phyloP scores from a whole-genome alignment of 37 sponge, comb jelly and placozoan species.

The Spongilla lacustris region DNA sequence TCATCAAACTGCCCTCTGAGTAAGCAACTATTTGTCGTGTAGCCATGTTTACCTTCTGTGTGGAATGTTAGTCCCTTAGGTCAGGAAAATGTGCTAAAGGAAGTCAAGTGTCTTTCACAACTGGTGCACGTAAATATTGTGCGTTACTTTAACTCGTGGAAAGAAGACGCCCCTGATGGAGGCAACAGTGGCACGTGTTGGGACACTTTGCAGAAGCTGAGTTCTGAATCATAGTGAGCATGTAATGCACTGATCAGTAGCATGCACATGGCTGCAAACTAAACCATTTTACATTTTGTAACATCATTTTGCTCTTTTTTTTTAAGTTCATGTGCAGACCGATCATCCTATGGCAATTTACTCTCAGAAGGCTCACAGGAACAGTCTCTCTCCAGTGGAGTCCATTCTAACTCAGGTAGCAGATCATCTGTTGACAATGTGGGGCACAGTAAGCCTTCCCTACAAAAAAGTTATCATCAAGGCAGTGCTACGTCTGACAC shows the following conservation, averaged over 20 bases:
- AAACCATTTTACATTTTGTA: no score
- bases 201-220: background rate
- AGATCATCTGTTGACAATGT: background rate
- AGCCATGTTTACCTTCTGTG: no score
- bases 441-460: no score
- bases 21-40: no score
- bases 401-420: background rate
- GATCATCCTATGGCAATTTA: background rate
- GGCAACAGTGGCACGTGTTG: constrained; percentile 11
- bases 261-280: no score
- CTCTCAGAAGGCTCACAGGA: background rate
- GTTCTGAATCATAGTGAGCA: background rate
- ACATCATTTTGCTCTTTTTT: background rate
- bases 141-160: constrained; percentile 89
- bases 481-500: no score
- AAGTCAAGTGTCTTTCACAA: constrained; percentile 84
- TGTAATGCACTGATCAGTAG: no score
- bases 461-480: no score
- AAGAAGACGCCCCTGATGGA: constrained; percentile 71
- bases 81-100: constrained; percentile 86
- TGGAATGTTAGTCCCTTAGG: constrained; percentile 39
- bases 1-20: constrained; percentile 72
- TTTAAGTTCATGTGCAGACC: background rate
- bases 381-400: background rate
- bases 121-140: constrained; percentile 85